Base-by-base conservation (phyloP, 2,113 vertebrate genomes). In the Microcebus jonahi region DNA sequence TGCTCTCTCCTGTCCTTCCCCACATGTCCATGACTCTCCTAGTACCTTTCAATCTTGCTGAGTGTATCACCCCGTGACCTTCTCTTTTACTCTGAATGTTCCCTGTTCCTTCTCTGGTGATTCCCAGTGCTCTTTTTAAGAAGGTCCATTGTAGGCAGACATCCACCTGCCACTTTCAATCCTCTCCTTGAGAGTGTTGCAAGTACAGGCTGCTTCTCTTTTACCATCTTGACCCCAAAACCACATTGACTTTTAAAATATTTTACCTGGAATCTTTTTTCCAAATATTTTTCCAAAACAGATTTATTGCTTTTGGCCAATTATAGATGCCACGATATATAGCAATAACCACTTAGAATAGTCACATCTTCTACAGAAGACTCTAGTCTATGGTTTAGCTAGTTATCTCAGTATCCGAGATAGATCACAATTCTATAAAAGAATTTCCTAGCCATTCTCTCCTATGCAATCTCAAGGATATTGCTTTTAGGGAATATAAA, bases 221-320 rank as follows among this genome's bases (percentile, higher is more conserved):
- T 11, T 29, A 25, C 25, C 27, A 12, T 63, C 61, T 63, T 63
- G 61, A 27, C 61, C 61, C 27, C 25, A 3, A 63, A 63, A 63
- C 61, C 61, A 29, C 61, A 63, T 4, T 63, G 59, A 57, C 15
- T 92, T 88, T 8, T 68, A 59, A 95, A 87, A 93, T 13, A 97
- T 59, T n/a, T 94, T 95, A 55, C 5, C 5, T 88, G 92, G 92
- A 34, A 87, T 86, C 12, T 57, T 81, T 73, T 88, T n/a, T n/a
- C n/a, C n/a, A n/a, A n/a, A n/a, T n/a, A 88, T 70, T 87, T 75
- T 96, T 29, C 50, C 95, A 21, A 92, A 57, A 91, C 2, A 91
- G 31, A 57, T 88, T 91, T 88, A 86, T 79, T 73, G 0, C 87
- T 97, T 97, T 65, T 94, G 65, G 55, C 1, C 31, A 92, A 95